A percentile compares a stretch with the other conserved stretches of the same genome.
Evolutionary conservation across 2,888 invertebrate genomes (phyloP).

Genomic region (Sycophila texana): DNA sequence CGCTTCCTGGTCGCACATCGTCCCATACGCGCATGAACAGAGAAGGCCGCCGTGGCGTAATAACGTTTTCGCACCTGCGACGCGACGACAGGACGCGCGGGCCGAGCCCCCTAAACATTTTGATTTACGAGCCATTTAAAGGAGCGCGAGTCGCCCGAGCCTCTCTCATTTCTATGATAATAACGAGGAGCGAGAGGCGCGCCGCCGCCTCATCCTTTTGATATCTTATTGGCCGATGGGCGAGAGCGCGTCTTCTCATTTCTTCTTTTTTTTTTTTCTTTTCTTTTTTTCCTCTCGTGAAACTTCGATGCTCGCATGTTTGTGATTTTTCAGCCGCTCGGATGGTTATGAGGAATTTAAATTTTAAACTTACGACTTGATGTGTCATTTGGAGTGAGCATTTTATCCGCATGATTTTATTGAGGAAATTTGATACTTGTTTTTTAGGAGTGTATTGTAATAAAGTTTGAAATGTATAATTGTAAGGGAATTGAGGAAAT

Average conservation of each 20-base stretch:
- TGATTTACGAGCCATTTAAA: conserved; percentile 63
- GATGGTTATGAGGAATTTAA: too few relatives aligned
- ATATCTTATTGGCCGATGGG: conserved; percentile 59
- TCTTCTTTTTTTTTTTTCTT: neutral
- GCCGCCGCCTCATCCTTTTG: conserved; percentile 61
- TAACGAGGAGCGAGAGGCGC: conserved; percentile 53
- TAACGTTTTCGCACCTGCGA: conserved; percentile 62
- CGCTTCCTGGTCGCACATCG: neutral
- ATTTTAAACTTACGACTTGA: too few relatives aligned
- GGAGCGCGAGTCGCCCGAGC: conserved; percentile 1
- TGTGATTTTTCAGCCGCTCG: too few relatives aligned
- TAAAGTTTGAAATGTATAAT: too few relatives aligned
- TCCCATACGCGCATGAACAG: neutral
- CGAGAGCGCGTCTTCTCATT: neutral
- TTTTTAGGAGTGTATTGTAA: too few relatives aligned
- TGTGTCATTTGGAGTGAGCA: too few relatives aligned
- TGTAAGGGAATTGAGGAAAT: too few relatives aligned
- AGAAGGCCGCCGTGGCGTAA: conserved; percentile 28
- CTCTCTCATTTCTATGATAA: conserved; percentile 62
- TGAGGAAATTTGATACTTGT: too few relatives aligned
- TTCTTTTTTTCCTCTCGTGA: too few relatives aligned
- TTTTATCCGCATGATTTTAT: too few relatives aligned
- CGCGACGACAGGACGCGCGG: conserved; percentile 58
- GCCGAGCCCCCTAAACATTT: conserved; percentile 60
- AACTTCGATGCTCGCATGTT: too few relatives aligned